phyloP scores from a whole-genome alignment of 2,113 vertebrate species.

The Neolamprologus kungweensis region DNA sequence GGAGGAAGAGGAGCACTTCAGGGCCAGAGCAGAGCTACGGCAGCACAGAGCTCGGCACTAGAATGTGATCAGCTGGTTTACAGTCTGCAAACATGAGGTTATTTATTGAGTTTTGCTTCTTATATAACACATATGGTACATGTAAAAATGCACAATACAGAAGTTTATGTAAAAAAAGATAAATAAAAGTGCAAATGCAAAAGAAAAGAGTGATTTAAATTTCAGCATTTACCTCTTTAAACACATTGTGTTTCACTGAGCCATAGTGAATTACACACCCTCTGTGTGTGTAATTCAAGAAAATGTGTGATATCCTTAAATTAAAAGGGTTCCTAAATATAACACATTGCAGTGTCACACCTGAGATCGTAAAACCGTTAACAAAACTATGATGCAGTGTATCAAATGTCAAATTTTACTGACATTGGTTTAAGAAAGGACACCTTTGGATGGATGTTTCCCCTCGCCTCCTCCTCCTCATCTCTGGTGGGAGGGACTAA shows the following conservation, averaged over 20 bases:
- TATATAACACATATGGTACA: not conserved
- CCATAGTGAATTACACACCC: no score
- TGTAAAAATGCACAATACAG: not conserved
- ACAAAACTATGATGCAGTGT: not conserved
- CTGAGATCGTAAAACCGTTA: not conserved
- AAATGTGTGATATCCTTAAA: not conserved
- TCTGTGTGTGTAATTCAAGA: not conserved
- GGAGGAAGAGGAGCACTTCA: not conserved
- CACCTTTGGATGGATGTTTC: not conserved
- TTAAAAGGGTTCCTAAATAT: not conserved
- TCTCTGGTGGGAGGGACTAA: not conserved
- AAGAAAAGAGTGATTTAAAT: not conserved
- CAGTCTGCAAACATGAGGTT: not conserved
- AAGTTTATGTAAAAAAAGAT: not conserved
- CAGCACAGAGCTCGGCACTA: slow-evolving; percentile 12
- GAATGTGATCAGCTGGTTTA: slow-evolving; percentile 15
- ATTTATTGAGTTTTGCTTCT: not conserved
- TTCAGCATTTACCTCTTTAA: not conserved
- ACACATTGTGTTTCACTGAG: not conserved
- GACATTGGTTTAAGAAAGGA: not conserved
- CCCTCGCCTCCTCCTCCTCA: not conserved
- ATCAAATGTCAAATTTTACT: not conserved
- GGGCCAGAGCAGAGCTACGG: not conserved
- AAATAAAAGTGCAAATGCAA: not conserved
- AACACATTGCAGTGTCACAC: not conserved